phyloP scores from a whole-genome alignment of 2,113 vertebrate species.

The Hemiscyllium ocellatum region DNA sequence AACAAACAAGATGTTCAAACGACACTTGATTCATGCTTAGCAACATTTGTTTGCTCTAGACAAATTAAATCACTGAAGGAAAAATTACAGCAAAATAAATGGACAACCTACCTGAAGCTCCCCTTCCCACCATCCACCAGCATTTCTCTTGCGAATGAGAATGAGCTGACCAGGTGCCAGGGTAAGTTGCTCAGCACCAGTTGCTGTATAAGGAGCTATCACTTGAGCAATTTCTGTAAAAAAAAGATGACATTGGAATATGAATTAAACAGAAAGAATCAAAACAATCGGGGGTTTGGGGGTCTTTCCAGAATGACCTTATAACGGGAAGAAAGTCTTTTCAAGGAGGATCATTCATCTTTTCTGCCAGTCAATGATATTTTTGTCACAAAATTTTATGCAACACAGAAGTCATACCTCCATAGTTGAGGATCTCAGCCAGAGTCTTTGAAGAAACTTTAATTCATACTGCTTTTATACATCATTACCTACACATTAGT shows the following conservation, averaged over 20 bases:
- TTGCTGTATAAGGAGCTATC: constrained; percentile 88
- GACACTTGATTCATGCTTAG: too few relatives aligned
- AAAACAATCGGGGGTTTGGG: background rate
- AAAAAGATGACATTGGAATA: background rate
- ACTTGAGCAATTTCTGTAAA: constrained; percentile 90
- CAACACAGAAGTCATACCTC: background rate
- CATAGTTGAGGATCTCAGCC: background rate
- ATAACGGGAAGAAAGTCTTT: background rate
- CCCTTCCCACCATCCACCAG: constrained; percentile 99
- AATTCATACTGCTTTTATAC: background rate
- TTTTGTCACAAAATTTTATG: background rate
- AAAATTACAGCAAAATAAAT: constrained; percentile 24
- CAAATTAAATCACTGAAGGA: background rate
- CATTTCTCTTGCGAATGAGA: constrained; percentile 94
- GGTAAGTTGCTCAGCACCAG: constrained; percentile 89
- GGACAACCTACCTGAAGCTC: constrained; percentile 77
- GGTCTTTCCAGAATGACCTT: background rate
- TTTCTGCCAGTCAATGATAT: background rate
- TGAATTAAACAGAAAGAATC: background rate
- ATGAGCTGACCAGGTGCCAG: constrained; percentile 92
- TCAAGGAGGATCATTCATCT: background rate
- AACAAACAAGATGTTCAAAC: background rate
- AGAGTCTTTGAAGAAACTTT: background rate
- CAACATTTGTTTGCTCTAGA: background rate
- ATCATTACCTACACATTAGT: background rate